Percentiles rank a stretch among this genome's conserved stretches.
These are phyloP conservation scores for Amphimedon queenslandica DNA, from an alignment of 37 sponge, comb jelly and placozoan genomes.

Conservation along the genomic window DNA sequence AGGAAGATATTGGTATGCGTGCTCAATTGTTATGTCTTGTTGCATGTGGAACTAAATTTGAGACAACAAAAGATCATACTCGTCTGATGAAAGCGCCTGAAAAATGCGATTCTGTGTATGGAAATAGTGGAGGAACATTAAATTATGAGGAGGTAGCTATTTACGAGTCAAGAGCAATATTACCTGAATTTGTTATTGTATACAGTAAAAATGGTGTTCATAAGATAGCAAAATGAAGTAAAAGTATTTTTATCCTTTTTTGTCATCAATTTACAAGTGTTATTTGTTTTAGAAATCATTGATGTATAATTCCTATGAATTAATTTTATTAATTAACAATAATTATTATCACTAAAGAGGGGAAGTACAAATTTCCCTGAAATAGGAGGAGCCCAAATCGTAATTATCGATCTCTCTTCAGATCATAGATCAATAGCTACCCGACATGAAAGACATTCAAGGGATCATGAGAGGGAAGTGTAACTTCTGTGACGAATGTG, in stretches of 20 bases:
- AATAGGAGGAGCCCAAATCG: no score
- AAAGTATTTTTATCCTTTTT: neutral
- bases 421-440: neutral
- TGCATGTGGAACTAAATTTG: conserved; percentile 41
- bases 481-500: conserved; percentile 32
- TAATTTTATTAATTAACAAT: neutral
- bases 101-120: conserved; percentile 50
- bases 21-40: conserved; percentile 47
- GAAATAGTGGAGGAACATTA: conserved; percentile 22
- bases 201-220: conserved; percentile 55
- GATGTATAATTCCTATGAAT: conserved; percentile 3
- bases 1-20: conserved; percentile 14
- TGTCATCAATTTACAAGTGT: neutral
- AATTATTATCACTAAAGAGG: neutral
- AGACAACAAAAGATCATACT: conserved; percentile 14
- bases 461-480: conserved; percentile 57
- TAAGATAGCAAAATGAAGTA: conserved; percentile 41
- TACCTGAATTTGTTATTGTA: conserved; percentile 47
- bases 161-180: conserved; percentile 28
- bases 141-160: conserved; percentile 60
- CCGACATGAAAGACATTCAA: conserved; percentile 48
- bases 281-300: neutral
- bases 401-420: neutral
- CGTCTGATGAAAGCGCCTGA: conserved; percentile 22
- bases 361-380: no score